Conservation (phyloP, 2,888 invertebrate genomes). For the Clunio marinus region DNA sequence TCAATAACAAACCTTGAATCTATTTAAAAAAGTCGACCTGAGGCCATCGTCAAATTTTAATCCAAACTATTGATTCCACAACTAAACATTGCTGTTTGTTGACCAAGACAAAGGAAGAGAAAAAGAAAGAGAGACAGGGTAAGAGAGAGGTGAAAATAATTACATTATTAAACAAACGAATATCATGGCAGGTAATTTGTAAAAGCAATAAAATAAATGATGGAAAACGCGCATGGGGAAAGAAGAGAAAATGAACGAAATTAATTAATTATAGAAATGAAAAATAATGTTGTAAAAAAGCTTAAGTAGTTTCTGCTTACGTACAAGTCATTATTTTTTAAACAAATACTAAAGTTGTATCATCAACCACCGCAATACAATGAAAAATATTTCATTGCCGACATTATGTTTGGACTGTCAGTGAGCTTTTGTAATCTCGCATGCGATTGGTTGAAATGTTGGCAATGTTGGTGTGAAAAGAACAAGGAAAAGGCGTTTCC, state of each 20-base stretch:
- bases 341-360: conserved; percentile 25
- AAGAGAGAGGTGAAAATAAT: conserved; percentile 17
- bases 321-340: conserved; percentile 19
- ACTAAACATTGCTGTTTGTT: too few relatives aligned
- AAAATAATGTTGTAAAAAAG: conserved; percentile 39
- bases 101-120: too few relatives aligned
- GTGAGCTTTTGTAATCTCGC: conserved; percentile 15
- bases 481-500: conserved; percentile 11
- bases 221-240: conserved; percentile 21
- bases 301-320: conserved; percentile 37
- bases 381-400: conserved; percentile 12
- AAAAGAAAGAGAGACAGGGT: conserved; percentile 11
- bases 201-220: conserved; percentile 39
- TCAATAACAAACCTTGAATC: too few relatives aligned
- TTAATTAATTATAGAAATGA: conserved; percentile 38
- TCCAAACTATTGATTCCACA: too few relatives aligned
- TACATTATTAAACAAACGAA: conserved; percentile 39
- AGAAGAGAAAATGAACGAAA: conserved; percentile 24
- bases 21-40: too few relatives aligned
- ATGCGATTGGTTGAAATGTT: conserved; percentile 19
- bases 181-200: conserved; percentile 39
- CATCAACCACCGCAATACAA: conserved; percentile 12
- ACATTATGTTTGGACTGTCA: conserved; percentile 26
- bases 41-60: too few relatives aligned
- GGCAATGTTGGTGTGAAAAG: conserved; percentile 2